A percentile compares a stretch with the other conserved stretches of the same genome.
Conservation (phyloP, 2,113 vertebrate genomes). For the Gymnogyps californianus region DNA sequence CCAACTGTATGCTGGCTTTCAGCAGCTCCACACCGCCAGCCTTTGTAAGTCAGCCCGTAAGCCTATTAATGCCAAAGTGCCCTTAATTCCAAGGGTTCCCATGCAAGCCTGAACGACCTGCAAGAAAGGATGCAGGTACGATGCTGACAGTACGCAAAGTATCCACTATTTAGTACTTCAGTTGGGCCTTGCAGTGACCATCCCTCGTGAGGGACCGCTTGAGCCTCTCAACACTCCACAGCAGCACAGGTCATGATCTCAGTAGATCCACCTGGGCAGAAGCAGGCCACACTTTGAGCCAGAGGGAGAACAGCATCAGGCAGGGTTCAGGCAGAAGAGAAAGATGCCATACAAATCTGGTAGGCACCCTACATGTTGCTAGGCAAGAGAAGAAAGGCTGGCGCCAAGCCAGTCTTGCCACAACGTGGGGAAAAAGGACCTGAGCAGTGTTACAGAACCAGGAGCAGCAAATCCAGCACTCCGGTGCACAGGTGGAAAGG, state of each 20-base stretch:
- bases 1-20: background rate
- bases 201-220: fast-evolving
- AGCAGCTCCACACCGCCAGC: background rate
- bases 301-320: background rate
- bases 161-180: no score
- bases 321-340: background rate
- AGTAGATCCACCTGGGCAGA: background rate
- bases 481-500: background rate
- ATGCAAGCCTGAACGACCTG: background rate
- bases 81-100: background rate
- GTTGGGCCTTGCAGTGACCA: background rate
- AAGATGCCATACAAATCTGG: background rate
- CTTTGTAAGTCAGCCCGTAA: background rate
- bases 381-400: background rate
- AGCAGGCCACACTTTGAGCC: background rate
- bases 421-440: background rate
- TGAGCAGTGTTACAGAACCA: background rate
- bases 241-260: background rate
- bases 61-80: background rate
- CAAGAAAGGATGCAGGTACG: no score
- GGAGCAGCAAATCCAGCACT: background rate
- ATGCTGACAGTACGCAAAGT: background rate
- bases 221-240: background rate
- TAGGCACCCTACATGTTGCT: background rate
- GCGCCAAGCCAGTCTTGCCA: background rate